Evolutionary conservation across 2,113 vertebrate genomes (phyloP).

Genomic region (Rhynchomys soricoides): DNA sequence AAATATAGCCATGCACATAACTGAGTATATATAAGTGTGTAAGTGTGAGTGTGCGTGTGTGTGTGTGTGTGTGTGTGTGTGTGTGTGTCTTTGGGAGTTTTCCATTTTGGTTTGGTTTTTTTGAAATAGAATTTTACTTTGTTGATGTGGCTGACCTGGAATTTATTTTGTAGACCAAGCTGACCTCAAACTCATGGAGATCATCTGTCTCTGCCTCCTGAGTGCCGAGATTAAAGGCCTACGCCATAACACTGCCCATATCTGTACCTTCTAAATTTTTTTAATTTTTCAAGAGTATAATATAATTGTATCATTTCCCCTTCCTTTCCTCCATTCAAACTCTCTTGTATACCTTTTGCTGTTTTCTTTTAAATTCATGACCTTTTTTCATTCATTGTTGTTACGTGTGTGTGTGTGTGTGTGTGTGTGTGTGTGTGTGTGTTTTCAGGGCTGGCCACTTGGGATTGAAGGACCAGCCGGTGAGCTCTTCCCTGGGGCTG

Average conservation of each 20-base stretch:
- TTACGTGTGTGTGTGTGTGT: background rate
- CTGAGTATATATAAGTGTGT: background rate
- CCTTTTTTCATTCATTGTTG: background rate
- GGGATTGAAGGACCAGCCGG: no score
- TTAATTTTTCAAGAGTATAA: background rate
- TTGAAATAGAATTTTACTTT: background rate
- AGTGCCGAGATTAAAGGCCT: background rate
- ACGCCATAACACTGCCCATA: background rate
- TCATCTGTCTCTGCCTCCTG: background rate
- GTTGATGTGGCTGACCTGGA: background rate
- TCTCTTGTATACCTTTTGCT: background rate
- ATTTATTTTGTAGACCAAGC: background rate
- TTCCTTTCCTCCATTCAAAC: background rate
- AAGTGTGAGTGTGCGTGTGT: background rate
- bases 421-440: background rate
- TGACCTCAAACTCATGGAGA: background rate
- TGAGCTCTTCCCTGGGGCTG: background rate
- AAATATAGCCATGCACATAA: background rate
- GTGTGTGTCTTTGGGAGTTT: background rate
- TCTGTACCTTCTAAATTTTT: no score
- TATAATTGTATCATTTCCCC: background rate
- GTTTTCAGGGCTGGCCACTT: background rate
- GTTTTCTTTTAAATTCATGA: background rate
- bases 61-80: background rate
- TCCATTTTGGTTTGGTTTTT: background rate